Evolutionary conservation across 2,888 invertebrate genomes (phyloP), one percentile per base, ranked within the genome.

Genomic region (Caenorhabditis sp.): DNA sequence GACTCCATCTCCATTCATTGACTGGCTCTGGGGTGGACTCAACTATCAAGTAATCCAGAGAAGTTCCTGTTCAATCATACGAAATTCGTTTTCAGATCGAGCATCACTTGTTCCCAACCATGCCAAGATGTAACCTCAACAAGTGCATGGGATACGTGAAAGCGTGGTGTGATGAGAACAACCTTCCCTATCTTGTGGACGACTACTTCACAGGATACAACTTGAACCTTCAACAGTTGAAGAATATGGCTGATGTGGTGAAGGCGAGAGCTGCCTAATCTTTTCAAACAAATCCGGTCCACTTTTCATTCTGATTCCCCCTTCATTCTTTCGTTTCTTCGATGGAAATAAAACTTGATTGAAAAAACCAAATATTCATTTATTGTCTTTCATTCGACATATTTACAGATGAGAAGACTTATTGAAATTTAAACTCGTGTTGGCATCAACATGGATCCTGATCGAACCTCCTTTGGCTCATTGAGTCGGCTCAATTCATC

Each of bases 21-120:
- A 91, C 73, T 91, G 91, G 91, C 82, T 91, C 59, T 91, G 91
- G 91, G 91, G 91, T 47, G 91, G 91, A 51, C 84, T 91, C 31
- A 91, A 91, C 84, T 91, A 91, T 54, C 91, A 89, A 82, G 88
- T 86, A 47, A 22, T 44, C 7, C 35, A 16, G 2, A 41, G 24
- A 31, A 14, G 14, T 35, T 49, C 14, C n/a, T n/a, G n/a, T 35
- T 31, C 58, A n/a, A 22, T 26, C 35, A 10, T 1, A 19, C 16
- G 14, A 8, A 22, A 35, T 54, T 64, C 8, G 24, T 47, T 61
- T 82, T 35, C 79, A 90, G 88, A 87, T 91, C 56, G 91, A 91
- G 80, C 91, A 91, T 68, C 91, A 91, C 70, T 81, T 91, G 58
- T 91, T 91, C 89, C 91, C 91, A 26, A 91, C 91, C 47, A 91